These are phyloP conservation scores for Artibeus lituratus DNA, from an alignment of 2,797 vertebrate species.

Conservation along the genomic window DNA sequence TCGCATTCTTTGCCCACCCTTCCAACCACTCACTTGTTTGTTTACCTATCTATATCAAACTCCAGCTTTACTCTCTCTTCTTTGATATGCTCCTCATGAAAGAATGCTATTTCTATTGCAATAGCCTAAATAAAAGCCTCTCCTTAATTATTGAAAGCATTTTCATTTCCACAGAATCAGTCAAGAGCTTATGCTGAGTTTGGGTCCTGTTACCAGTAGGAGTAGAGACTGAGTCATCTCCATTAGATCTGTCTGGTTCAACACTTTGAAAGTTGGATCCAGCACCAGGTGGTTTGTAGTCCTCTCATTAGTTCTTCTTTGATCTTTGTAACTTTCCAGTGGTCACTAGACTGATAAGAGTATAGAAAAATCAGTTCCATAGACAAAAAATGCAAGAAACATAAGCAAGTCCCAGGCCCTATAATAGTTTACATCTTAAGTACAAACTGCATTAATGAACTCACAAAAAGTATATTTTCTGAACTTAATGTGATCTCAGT, in stretches of 20 bases:
- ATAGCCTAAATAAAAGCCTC: background rate
- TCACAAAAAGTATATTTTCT: background rate
- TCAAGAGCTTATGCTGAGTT: background rate
- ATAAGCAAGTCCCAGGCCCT: background rate
- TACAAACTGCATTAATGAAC: background rate
- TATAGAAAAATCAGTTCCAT: background rate
- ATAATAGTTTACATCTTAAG: background rate
- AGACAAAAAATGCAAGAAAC: background rate
- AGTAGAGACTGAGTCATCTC: background rate
- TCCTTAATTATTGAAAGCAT: background rate
- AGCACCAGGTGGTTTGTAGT: background rate
- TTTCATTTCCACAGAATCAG: conserved; percentile 4
- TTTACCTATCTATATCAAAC: background rate
- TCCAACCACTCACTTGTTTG: background rate
- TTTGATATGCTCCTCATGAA: background rate
- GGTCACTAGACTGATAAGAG: background rate
- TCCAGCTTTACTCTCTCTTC: background rate
- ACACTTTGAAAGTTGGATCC: background rate
- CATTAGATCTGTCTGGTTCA: background rate
- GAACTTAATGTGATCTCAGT: background rate
- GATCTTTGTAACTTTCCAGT: background rate
- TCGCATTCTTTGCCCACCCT: background rate
- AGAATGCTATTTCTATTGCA: background rate
- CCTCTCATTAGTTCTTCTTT: background rate
- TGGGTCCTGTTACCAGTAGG: background rate